phyloP scores from a whole-genome alignment of 2,113 vertebrate species.

The Symphodus melops region DNA sequence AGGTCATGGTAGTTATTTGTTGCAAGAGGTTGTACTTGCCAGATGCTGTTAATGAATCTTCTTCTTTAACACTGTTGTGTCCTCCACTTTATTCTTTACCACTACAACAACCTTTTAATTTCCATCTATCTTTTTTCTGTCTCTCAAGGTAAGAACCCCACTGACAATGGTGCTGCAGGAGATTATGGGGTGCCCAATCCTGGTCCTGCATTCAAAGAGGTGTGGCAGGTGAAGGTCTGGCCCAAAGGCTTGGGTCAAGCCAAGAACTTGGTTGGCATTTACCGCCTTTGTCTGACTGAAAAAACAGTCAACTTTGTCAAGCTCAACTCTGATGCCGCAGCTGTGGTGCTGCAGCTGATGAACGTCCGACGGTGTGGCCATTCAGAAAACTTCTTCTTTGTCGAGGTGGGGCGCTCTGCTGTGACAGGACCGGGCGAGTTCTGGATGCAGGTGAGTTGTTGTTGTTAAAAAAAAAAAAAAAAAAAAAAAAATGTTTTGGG shows the following conservation, averaged over 20 bases:
- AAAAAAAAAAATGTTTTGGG: no score
- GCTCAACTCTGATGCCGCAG: constrained; percentile 85
- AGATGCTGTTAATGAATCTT: constrained; percentile 5
- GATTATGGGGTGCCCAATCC: constrained; percentile 81
- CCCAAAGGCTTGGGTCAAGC: constrained; percentile 88
- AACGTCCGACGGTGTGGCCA: constrained; percentile 87
- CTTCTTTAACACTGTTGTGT: background rate
- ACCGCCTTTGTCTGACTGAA: constrained; percentile 86
- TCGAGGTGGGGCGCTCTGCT: constrained; percentile 86
- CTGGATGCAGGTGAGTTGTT: constrained; percentile 86
- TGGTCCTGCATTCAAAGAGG: constrained; percentile 86
- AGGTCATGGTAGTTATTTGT: constrained; percentile 43
- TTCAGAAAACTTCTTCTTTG: constrained; percentile 88
- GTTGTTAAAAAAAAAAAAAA: no score
- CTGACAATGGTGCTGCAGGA: constrained; percentile 61
- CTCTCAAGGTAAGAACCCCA: constrained; percentile 78
- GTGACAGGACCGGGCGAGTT: constrained; percentile 87
- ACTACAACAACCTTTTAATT: constrained; percentile 14
- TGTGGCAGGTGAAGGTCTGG: constrained; percentile 89
- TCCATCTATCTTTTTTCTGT: constrained; percentile 19
- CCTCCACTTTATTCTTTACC: background rate
- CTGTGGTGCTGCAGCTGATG: constrained; percentile 88
- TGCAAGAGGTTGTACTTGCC: constrained; percentile 10
- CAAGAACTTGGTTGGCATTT: constrained; percentile 85
- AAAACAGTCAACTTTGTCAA: constrained; percentile 86